Conservation (phyloP, 1,140 invertebrate genomes). For the Homalodisca vitripennis region DNA sequence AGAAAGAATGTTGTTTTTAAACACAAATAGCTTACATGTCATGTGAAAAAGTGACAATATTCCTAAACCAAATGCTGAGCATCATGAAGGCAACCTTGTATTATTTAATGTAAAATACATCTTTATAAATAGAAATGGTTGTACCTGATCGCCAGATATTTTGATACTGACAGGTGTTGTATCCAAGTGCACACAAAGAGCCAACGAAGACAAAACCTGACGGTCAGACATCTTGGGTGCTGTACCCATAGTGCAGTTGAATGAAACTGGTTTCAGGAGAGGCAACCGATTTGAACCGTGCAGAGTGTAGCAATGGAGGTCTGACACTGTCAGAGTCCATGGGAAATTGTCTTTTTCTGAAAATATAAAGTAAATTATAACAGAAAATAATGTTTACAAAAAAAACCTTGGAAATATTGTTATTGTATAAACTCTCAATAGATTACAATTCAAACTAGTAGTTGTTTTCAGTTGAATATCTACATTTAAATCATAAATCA, state of each 20-base stretch:
- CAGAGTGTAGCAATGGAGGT: constrained; percentile 56
- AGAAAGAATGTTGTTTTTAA: too few species aligned
- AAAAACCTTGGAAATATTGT: constrained; percentile 27
- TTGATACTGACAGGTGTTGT: constrained; percentile 55
- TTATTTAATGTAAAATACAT: too few species aligned
- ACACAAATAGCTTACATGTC: too few species aligned
- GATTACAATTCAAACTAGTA: too few species aligned
- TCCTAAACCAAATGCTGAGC: too few species aligned
- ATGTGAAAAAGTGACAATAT: too few species aligned
- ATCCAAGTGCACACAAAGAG: constrained; percentile 58
- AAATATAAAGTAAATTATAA: constrained; percentile 37
- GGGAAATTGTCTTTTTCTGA: constrained; percentile 57
- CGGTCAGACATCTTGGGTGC: constrained; percentile 29
- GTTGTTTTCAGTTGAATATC: too few species aligned
- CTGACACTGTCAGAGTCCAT: constrained; percentile 55
- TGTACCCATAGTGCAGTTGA: constrained; percentile 57
- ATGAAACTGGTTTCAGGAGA: constrained; percentile 57
- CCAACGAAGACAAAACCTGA: constrained; percentile 47
- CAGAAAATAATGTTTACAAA: constrained; percentile 22
- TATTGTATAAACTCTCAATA: too few species aligned
- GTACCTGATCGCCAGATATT: constrained; percentile 54
- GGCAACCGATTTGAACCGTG: constrained; percentile 48
- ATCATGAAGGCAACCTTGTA: too few species aligned
- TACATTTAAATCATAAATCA: too few species aligned
- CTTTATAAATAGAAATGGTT: too few species aligned